Percentiles rank a stretch among this genome's conserved stretches.
These are phyloP conservation scores for Laticauda colubrina DNA, from an alignment of 2,113 vertebrate species.

Conservation along the genomic window DNA sequence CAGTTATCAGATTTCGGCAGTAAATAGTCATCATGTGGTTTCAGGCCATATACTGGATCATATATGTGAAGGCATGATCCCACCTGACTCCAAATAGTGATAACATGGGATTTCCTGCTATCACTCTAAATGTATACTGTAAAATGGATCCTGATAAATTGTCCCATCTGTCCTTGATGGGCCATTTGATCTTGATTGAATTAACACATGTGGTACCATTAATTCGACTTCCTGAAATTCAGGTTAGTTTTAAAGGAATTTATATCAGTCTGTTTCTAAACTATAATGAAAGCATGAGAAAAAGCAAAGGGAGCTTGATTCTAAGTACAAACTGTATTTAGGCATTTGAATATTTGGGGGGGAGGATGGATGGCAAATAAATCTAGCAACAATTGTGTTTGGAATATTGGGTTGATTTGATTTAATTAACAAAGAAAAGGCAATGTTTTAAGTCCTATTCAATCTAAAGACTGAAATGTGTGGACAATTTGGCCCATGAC, in stretches of 20 bases:
- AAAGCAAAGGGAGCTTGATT: constrained; percentile 5
- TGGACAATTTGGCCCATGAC: background rate
- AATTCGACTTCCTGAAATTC: background rate
- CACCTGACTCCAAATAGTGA: background rate
- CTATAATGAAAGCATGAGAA: constrained; percentile 22
- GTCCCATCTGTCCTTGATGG: background rate
- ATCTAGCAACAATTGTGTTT: background rate
- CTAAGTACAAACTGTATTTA: background rate
- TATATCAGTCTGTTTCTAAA: background rate
- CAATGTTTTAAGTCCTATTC: background rate
- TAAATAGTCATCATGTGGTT: background rate
- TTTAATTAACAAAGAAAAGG: background rate
- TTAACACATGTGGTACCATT: constrained; percentile 27
- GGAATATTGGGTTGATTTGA: background rate
- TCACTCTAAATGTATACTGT: background rate
- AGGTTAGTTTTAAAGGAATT: background rate
- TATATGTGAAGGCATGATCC: background rate
- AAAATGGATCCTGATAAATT: background rate
- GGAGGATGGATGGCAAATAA: background rate
- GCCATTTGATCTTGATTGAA: background rate
- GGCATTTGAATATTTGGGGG: background rate
- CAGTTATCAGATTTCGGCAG: background rate
- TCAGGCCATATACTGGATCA: background rate
- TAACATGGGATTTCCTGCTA: constrained; percentile 15
- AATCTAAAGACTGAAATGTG: background rate